Conservation (phyloP, 2,888 invertebrate genomes). For the Lasioglossum marginatum region DNA sequence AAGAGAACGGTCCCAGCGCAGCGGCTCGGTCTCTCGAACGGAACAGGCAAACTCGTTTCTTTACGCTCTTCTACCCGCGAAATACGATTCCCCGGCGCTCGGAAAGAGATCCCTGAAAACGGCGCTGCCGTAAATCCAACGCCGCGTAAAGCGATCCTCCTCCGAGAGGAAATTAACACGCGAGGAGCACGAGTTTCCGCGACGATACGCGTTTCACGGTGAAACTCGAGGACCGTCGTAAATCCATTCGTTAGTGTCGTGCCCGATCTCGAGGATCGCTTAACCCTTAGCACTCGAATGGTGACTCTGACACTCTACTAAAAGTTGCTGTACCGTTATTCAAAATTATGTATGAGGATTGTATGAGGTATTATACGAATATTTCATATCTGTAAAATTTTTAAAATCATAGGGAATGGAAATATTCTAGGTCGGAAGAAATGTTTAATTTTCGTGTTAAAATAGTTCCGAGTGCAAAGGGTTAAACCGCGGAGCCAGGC, state of each 20-base stretch:
- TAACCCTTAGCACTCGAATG: too few species aligned
- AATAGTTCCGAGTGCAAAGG: too few species aligned
- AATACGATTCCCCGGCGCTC: constrained; percentile 42
- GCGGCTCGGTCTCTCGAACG: constrained; percentile 22
- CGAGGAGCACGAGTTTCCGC: background rate
- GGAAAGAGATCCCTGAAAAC: background rate
- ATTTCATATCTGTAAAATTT: too few species aligned
- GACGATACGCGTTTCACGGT: background rate
- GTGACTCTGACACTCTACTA: too few species aligned
- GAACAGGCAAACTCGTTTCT: constrained; percentile 48
- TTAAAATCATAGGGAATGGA: too few species aligned
- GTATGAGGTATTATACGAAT: too few species aligned
- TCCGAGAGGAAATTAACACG: background rate
- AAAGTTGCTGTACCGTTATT: too few species aligned
- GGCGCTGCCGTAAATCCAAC: constrained; percentile 7
- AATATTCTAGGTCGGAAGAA: too few species aligned
- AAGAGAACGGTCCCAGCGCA: constrained; percentile 1
- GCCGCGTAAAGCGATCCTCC: constrained; percentile 30
- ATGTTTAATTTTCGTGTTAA: too few species aligned
- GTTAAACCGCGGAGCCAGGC: background rate
- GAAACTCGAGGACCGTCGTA: background rate
- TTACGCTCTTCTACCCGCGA: constrained; percentile 54
- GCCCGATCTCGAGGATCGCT: background rate
- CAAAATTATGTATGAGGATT: too few species aligned
- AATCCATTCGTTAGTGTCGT: background rate